phyloP scores from a whole-genome alignment of 2,113 vertebrate species.

The Turdus rufiventris region DNA sequence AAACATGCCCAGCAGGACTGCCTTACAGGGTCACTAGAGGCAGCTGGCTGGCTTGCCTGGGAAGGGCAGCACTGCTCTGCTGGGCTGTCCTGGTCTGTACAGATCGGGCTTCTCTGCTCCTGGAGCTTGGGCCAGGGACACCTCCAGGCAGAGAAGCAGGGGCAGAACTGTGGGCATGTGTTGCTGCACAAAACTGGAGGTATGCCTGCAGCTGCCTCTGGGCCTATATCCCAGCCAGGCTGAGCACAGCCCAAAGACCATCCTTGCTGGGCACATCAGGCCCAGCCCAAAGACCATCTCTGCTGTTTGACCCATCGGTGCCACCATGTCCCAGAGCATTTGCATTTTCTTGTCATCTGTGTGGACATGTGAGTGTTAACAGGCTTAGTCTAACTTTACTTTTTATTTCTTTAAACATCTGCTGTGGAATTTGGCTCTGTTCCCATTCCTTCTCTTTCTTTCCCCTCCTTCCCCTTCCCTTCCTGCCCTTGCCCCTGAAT shows the following conservation, averaged over 20 bases:
- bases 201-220: accelerated
- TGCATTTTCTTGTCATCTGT: background rate
- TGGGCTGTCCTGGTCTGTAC: background rate
- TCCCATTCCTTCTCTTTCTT: background rate
- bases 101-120: background rate
- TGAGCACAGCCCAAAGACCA: background rate
- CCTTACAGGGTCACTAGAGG: accelerated
- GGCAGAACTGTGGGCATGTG: background rate
- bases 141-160: background rate
- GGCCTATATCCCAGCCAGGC: background rate
- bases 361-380: background rate
- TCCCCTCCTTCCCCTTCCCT: background rate
- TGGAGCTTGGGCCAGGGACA: background rate
- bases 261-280: background rate
- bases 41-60: background rate
- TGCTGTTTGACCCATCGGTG: accelerated
- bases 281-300: background rate
- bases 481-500: background rate
- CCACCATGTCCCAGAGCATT: background rate
- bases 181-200: accelerated
- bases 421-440: background rate
- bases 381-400: background rate
- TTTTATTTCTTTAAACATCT: background rate
- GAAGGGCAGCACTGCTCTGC: background rate
- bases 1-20: accelerated